These are phyloP conservation scores for Harpalus rufipes DNA, from an alignment of 2,888 invertebrate species.

Conservation along the genomic window DNA sequence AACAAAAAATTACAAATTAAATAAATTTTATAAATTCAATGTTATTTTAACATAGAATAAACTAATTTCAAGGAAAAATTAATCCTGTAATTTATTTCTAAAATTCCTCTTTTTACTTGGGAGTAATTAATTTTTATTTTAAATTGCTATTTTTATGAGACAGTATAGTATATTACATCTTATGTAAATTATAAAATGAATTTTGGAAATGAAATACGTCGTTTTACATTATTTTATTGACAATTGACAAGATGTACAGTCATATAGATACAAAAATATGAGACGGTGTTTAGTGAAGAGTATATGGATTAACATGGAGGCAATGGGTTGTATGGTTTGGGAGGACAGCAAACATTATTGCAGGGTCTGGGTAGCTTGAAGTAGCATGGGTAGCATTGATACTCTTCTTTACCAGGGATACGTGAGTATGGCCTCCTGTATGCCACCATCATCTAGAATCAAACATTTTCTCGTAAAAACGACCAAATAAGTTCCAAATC, in stretches of 20 bases:
- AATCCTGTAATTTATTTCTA: no score
- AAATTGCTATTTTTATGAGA: no score
- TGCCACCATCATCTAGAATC: constrained; percentile 79
- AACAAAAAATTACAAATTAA: no score
- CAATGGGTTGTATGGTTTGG: constrained; percentile 46
- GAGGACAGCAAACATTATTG: constrained; percentile 45
- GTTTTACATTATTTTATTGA: constrained; percentile 15
- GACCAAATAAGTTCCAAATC: neutral
- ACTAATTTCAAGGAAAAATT: no score
- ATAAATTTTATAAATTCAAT: no score
- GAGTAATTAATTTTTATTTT: no score
- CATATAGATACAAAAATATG: constrained; percentile 16
- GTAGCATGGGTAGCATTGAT: constrained; percentile 73
- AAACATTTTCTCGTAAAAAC: neutral
- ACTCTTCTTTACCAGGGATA: constrained; percentile 73
- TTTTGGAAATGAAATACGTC: neutral
- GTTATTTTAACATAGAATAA: no score
- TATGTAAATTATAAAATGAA: neutral
- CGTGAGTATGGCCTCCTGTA: constrained; percentile 76
- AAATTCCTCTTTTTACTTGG: no score
- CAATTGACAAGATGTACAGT: constrained; percentile 34
- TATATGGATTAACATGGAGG: constrained; percentile 35
- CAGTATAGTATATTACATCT: no score
- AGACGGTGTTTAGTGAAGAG: neutral
- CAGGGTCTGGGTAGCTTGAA: constrained; percentile 68